Percentiles rank a stretch among this genome's conserved stretches.
Evolutionary conservation across 2,797 vertebrate genomes (phyloP).

Genomic region (Rhodeus uyekii): DNA sequence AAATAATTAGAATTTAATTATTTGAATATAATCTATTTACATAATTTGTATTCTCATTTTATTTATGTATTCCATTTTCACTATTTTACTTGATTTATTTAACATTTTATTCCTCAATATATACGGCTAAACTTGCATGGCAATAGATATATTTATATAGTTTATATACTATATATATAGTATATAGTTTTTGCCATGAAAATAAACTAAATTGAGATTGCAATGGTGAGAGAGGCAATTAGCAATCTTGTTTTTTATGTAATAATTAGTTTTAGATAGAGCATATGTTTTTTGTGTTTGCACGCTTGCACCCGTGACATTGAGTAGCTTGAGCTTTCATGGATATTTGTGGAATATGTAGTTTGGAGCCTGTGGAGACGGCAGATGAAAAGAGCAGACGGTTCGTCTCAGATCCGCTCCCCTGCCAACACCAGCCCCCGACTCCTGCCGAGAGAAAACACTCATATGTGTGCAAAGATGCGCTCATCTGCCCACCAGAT

Average conservation of each 20-base stretch:
- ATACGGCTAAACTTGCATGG: not conserved
- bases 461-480: not conserved
- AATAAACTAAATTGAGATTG: not conserved
- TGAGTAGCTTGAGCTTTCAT: not conserved
- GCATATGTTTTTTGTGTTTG: not conserved
- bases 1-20: not conserved
- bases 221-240: not conserved
- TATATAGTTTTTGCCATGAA: not conserved
- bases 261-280: not conserved
- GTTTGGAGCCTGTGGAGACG: constrained; percentile 44
- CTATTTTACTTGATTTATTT: not conserved
- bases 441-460: constrained; percentile 8
- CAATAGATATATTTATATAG: no score
- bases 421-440: constrained; percentile 31
- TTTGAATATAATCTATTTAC: not conserved
- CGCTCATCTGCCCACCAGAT: constrained; percentile 7
- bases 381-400: constrained; percentile 57
- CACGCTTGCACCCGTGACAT: not conserved
- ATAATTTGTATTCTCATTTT: not conserved
- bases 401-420: constrained; percentile 34
- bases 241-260: not conserved
- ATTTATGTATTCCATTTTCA: not conserved
- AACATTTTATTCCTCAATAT: not conserved
- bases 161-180: no score
- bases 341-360: constrained; percentile 6